phyloP scores from a whole-genome alignment of 2,797 vertebrate species.

The Leucoraja ocellata region DNA sequence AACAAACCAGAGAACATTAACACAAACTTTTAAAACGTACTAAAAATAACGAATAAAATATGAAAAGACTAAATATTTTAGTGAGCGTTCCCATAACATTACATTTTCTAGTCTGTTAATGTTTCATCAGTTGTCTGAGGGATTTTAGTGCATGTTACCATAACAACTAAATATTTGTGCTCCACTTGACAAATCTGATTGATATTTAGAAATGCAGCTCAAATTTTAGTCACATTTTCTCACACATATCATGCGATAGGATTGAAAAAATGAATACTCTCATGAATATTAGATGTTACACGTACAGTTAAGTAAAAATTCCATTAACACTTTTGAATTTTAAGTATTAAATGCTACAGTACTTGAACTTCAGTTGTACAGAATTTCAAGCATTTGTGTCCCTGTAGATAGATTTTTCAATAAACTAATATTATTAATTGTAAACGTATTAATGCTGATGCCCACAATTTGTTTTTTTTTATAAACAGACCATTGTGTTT shows the following conservation, averaged over 20 bases:
- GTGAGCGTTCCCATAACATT: too few relatives aligned
- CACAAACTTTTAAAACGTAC: too few relatives aligned
- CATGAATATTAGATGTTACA: slow-evolving; percentile 36
- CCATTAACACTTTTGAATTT: background rate
- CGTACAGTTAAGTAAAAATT: background rate
- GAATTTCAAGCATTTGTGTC: background rate
- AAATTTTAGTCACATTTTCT: slow-evolving; percentile 27
- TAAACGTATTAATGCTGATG: background rate
- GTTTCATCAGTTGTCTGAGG: slow-evolving; percentile 23
- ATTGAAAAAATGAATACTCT: slow-evolving; percentile 5
- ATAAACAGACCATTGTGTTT: background rate
- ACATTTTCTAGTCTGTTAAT: background rate
- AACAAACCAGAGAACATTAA: too few relatives aligned
- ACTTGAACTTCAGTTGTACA: background rate
- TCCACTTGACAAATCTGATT: slow-evolving; percentile 32
- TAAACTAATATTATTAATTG: background rate
- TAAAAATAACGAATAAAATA: too few relatives aligned
- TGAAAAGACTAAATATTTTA: too few relatives aligned
- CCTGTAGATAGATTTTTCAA: background rate
- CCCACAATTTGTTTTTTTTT: background rate
- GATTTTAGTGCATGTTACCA: slow-evolving; percentile 1
- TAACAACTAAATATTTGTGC: slow-evolving; percentile 27
- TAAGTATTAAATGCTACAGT: background rate
- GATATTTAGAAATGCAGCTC: slow-evolving; percentile 33
- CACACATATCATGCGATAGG: background rate